Evolutionary conservation across 2,113 vertebrate species (phyloP).

Genomic region (Bos indicus): DNA sequence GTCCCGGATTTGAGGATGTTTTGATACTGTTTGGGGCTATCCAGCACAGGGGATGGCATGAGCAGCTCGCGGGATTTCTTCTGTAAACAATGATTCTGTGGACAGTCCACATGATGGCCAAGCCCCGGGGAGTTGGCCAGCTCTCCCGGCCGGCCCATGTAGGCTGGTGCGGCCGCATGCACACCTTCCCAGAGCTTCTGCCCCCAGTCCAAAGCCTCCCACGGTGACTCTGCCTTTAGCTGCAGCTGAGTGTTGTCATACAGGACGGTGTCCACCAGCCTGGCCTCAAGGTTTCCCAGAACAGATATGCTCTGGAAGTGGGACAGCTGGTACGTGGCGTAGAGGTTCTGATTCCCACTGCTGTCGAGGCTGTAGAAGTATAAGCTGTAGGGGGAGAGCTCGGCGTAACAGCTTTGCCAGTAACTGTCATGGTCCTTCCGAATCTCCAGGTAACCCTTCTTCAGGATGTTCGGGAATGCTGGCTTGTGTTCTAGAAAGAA

Average conservation of each 20-base stretch:
- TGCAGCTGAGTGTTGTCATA: constrained; percentile 91
- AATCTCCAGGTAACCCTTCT: constrained; percentile 93
- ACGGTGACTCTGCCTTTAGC: constrained; percentile 88
- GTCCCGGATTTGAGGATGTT: constrained; percentile 91
- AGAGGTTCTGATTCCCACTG: constrained; percentile 91
- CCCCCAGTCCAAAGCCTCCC: constrained; percentile 95
- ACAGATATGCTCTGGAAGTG: constrained; percentile 91
- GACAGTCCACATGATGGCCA: constrained; percentile 58
- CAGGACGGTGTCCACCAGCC: constrained; percentile 89
- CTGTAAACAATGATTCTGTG: constrained; percentile 66
- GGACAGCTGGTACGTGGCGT: constrained; percentile 87
- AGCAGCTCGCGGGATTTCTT: constrained; percentile 83
- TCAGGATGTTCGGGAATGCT: constrained; percentile 88
- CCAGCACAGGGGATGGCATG: constrained; percentile 76
- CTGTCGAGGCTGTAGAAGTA: constrained; percentile 91
- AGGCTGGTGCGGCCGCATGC: constrained; percentile 78
- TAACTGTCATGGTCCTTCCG: constrained; percentile 87
- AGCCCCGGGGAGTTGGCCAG: constrained; percentile 71
- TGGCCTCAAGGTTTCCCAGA: constrained; percentile 85
- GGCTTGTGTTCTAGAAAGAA: constrained; percentile 85
- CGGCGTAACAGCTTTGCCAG: constrained; percentile 91
- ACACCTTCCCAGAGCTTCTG: constrained; percentile 91
- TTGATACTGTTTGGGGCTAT: constrained; percentile 78
- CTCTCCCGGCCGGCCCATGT: constrained; percentile 69
- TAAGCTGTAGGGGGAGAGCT: constrained; percentile 91